Evolutionary conservation across 2,888 invertebrate species (phyloP).

Genomic region (Amiota mariae): DNA sequence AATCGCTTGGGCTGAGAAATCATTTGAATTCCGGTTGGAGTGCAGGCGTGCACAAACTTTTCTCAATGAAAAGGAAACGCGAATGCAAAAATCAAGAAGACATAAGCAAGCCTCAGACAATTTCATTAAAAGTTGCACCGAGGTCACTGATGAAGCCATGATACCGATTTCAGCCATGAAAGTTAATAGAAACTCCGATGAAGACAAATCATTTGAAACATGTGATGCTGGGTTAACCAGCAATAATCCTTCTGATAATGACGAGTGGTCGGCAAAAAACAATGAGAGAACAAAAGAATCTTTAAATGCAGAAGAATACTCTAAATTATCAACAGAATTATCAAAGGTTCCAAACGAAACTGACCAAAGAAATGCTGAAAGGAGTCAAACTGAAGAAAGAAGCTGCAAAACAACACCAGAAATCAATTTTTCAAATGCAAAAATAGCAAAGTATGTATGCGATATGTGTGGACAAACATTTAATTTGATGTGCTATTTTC

Average conservation of each 20-base stretch:
- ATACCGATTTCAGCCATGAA: not conserved
- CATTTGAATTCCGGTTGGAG: constrained; percentile 3
- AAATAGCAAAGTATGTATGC: constrained; percentile 43
- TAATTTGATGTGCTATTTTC: constrained; percentile 62
- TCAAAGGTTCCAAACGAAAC: not conserved
- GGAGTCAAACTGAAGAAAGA: not conserved
- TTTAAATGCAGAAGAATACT: too few relatives aligned
- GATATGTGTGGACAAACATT: constrained; percentile 59
- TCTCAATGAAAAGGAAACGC: not conserved
- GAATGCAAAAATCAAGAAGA: too few relatives aligned
- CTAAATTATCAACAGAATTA: not conserved
- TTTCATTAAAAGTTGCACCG: not conserved
- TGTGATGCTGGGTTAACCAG: not conserved
- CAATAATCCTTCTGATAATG: not conserved
- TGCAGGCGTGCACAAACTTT: constrained; percentile 1
- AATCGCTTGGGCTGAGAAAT: not conserved
- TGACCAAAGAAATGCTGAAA: not conserved
- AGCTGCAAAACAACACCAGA: not conserved
- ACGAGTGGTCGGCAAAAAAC: too few relatives aligned
- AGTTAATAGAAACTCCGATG: not conserved
- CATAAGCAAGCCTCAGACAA: not conserved
- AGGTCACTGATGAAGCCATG: not conserved
- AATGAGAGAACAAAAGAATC: not conserved
- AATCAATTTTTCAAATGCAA: not conserved
- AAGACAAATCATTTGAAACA: not conserved